Evolutionary conservation across 2,113 vertebrate genomes (phyloP).

Genomic region (Festucalex cinctus): DNA sequence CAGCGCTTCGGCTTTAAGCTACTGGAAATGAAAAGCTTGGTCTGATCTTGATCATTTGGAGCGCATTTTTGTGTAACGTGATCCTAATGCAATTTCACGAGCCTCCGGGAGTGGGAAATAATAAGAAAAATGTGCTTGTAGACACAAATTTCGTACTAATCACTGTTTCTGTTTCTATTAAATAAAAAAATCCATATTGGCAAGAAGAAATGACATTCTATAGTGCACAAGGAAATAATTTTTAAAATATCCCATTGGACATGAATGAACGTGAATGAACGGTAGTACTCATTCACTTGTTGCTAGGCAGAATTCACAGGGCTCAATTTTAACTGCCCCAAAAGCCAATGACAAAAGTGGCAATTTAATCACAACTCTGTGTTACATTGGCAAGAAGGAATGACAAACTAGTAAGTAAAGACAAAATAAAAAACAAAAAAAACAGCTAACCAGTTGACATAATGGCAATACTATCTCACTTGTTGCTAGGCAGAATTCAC

Average conservation of each 20-base stretch:
- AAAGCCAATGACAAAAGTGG: background rate
- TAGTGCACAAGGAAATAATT: background rate
- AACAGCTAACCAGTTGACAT: too few species aligned
- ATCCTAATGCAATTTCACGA: slow-evolving; percentile 27
- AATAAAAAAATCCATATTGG: background rate
- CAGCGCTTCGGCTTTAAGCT: slow-evolving; percentile 36
- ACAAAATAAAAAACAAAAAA: too few species aligned
- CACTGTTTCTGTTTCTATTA: background rate
- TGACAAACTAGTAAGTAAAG: too few species aligned
- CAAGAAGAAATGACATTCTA: background rate
- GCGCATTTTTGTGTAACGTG: slow-evolving; percentile 20
- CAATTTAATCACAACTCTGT: background rate
- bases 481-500: too few species aligned
- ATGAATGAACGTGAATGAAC: background rate
- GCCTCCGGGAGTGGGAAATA: slow-evolving; percentile 8
- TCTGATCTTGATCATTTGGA: slow-evolving; percentile 11
- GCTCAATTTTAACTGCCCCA: background rate
- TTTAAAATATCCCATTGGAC: too few species aligned
- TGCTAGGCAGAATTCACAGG: background rate
- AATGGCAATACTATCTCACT: too few species aligned
- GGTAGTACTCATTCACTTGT: background rate
- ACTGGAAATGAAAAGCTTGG: slow-evolving; percentile 20
- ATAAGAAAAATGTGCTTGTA: background rate
- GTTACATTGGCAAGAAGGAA: too few species aligned
- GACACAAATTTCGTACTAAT: background rate